Evolutionary conservation across 2,113 vertebrate genomes (phyloP), one percentile per base, ranked within the genome.

Genomic region (Mohoua ochrocephala): DNA sequence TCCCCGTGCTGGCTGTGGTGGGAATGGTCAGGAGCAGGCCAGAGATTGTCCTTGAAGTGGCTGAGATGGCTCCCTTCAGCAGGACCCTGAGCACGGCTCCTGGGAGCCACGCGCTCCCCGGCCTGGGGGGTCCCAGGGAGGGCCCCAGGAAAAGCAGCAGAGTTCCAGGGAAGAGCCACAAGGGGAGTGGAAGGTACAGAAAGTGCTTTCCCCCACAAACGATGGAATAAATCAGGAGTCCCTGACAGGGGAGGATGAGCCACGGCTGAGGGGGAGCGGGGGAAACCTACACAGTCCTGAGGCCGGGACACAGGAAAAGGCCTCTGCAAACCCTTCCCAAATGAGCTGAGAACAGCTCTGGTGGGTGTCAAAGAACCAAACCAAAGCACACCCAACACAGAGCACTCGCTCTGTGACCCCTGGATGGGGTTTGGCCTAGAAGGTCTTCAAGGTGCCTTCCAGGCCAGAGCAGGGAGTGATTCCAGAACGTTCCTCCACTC

Each of bases 301-400:
- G 19, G 17, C 80, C 6, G 5, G 12, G 19, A 31, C 42, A 5
- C 15, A 4, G 28, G 41, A 12, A 5, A n/a, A 47, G 7, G 2
- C 31, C 9, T 3, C 8, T 4, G 3, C 52, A 41, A 41, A 13
- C 24, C 4, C 21, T 2, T 19, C 52, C 49, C 21, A 10, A 4
- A 6, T 1, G 23, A 31, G 47, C 39, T 14, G 39, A 37, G 57
- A 35, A n/a, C 19, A 35, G 17, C 23, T 60, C 37, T 5, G 35
- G 8, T 1, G 16, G 20, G 6, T 30, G 30, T 1, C 2, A 3
- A 35, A 39, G 18, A 8, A 5, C 13, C 49, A 20, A 5, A 68
- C 3, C 77, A 13, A 5, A 69, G 44, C 65, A n/a, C 9, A 4
- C 3, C 39, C 23, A 9, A 3, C 39, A 10, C n/a, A 5, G 12